Evolutionary conservation across 2,888 invertebrate genomes (phyloP), one percentile per base, ranked within the genome.

Genomic region (Metalampra italica): DNA sequence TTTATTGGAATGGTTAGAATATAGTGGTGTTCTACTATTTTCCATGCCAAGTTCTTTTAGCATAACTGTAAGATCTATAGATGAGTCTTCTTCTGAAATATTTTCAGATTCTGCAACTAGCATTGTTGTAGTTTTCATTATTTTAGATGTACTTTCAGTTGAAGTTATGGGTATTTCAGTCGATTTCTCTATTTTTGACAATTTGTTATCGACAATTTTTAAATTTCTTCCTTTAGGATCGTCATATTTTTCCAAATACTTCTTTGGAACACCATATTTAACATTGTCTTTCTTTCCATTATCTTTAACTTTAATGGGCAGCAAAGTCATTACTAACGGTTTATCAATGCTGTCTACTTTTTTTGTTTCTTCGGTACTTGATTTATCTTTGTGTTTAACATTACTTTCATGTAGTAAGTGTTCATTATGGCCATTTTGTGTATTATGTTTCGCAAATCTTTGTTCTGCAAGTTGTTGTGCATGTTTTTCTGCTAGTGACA

Each of bases 401-500:
- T 37, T 52, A 52, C 15, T 43, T 29, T 55, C 43, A 56, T 51
- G 50, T 36, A 54, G 37, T 3, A 56, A 47, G 45, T 58, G 9
- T 5, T n/a, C 43, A 54, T 58, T 62, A 43, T 68, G 57, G 29
- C 52, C 59, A 50, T 64, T 57, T 29, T 59, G 54, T 15, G 47
- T 50, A 46, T 59, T 62, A 51, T 73, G 69, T 56, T 74, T 75
- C 22, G 47, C 58, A 38, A 64, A 66, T 43, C 72, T 68, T 52
- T 79, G 72, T 62, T 82, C 82, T 49, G 82, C 78, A 34, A 84
- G 54, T 62, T 85, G 82, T 67, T 91, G 84, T 15, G 84, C 82
- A 67, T 86, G 77, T 73, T 90, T 82, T 77, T 87, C 83, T 76
- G 89, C 71, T 62, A 90, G 65, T 4, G 90, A 88, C 53, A 90